Conservation (phyloP, 2,113 vertebrate genomes). For the Gymnocephalus cernua region DNA sequence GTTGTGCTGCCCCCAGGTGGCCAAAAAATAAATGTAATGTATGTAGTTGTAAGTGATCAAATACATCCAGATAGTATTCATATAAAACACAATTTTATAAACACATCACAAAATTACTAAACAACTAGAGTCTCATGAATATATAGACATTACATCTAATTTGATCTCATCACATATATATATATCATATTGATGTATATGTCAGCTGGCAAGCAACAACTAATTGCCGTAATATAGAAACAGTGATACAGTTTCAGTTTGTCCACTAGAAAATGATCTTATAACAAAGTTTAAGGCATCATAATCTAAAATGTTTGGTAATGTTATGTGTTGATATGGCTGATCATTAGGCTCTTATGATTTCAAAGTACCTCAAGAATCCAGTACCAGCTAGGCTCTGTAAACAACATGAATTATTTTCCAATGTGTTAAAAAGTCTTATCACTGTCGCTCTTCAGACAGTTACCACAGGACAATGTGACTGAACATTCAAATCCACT, state of each 20-base stretch:
- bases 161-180: neutral
- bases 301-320: neutral
- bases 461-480: neutral
- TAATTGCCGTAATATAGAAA: neutral
- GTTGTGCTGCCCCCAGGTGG: neutral
- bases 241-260: neutral
- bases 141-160: neutral
- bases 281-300: neutral
- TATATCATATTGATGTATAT: neutral
- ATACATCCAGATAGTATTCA: too few species aligned
- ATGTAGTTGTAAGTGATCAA: too few species aligned
- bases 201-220: neutral
- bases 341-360: neutral
- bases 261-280: neutral
- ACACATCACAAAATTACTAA: neutral
- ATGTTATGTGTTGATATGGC: neutral
- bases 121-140: neutral
- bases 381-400: neutral
- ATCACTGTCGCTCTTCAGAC: neutral
- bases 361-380: too few species aligned
- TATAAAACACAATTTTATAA: neutral
- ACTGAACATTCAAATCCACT: neutral
- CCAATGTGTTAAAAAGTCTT: neutral
- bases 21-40: too few species aligned
- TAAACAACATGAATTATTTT: neutral